A percentile compares a stretch with the other conserved stretches of the same genome.
Conservation (phyloP, 2,888 invertebrate genomes). For the Nebria salina region DNA sequence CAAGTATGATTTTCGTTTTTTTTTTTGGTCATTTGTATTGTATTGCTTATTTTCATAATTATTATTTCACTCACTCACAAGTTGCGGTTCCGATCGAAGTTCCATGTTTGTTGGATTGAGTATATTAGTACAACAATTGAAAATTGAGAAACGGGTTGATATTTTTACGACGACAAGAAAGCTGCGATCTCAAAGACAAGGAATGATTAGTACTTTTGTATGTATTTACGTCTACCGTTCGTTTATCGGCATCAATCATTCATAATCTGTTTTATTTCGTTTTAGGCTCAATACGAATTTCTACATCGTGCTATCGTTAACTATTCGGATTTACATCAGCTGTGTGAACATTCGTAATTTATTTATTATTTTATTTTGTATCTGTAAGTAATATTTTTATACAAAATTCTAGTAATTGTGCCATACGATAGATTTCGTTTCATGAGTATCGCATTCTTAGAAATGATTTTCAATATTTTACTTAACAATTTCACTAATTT, state of each 20-base stretch:
- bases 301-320: conserved; percentile 90
- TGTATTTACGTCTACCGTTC: conserved; percentile 59
- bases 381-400: conserved; percentile 47
- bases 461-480: not conserved
- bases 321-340: conserved; percentile 87
- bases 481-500: not conserved
- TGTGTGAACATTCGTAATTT: conserved; percentile 65
- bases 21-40: not conserved
- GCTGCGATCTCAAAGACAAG: conserved; percentile 83
- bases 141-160: conserved; percentile 86
- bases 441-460: not conserved
- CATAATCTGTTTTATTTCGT: conserved; percentile 49
- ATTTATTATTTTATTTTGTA: conserved; percentile 47
- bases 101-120: conserved; percentile 90
- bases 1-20: conserved; percentile 66
- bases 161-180: conserved; percentile 86
- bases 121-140: conserved; percentile 84
- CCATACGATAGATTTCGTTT: not conserved
- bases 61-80: conserved; percentile 53
- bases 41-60: not conserved
- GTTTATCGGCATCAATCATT: not conserved
- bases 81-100: conserved; percentile 86
- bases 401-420: conserved; percentile 22
- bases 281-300: conserved; percentile 92
- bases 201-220: conserved; percentile 85